Base-by-base conservation (phyloP, 1,140 invertebrate genomes). In the Drosophila melanica region DNA sequence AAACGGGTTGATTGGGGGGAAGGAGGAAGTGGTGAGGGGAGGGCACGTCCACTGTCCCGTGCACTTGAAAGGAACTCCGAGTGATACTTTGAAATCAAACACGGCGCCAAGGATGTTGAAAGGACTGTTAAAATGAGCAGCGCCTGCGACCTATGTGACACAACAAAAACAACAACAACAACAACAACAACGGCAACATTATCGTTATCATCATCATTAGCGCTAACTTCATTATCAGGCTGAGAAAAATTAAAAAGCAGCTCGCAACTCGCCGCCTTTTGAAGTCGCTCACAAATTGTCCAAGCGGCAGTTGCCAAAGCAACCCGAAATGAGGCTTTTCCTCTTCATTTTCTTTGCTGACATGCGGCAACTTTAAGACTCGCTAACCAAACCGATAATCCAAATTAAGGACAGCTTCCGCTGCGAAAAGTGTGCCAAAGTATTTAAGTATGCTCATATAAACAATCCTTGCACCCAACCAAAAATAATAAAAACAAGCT, bases 41-140 rank as follows among this genome's bases (percentile, higher is more conserved):
- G 6, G 11, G 20, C 9, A 16, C 18, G 4, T 14, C 7, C n/a
- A 37, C 33, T 55, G 50, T 67, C 54, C 77, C 57, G 60, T 58
- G 57, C 70, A 70, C 67, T 74, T 77, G 76, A 82, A 86, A 68
- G 75, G 63, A 63, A 47, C 64, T 68, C 62, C 69, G 30, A 77
- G 68, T 81, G 86, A 90, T 90, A 90, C 86, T 90, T 90, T 90
- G 86, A 90, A 90, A 90, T 90, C 79, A 82, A 90, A 90, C 76
- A 86, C 87, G 82, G 50, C 63, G 69, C 47, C 60, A 51, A 64
- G 53, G 60, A 72, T 65, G 55, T 73, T 77, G 39, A 65, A 54
- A 59, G 55, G 75, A 73, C 72, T 75, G 44, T 20, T n/a, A 14
- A 76, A 84, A 77, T 77, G 81, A 86, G 69, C 71, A 77, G 42